These are phyloP conservation scores for Archivesica marissinica DNA, from an alignment of 1,140 invertebrate genomes.

Conservation along the genomic window DNA sequence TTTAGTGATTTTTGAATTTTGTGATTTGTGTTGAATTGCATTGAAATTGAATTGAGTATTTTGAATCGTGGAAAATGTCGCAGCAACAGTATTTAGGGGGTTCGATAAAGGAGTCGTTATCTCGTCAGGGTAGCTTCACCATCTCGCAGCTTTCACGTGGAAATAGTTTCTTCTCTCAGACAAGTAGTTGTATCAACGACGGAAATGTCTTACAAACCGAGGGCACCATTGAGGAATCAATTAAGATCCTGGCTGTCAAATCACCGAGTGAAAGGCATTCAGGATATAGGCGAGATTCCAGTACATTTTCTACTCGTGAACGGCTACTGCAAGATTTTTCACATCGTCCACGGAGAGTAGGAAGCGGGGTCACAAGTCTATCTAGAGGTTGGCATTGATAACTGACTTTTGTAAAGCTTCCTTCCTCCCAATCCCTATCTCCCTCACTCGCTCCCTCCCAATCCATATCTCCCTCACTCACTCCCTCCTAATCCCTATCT, in stretches of 20 bases:
- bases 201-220: slow-evolving; percentile 55
- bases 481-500: too few species aligned
- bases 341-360: slow-evolving; percentile 2
- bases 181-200: slow-evolving; percentile 16
- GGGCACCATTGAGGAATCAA: slow-evolving; percentile 47
- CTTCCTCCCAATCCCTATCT: too few species aligned
- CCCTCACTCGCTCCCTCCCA: too few species aligned
- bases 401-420: too few species aligned
- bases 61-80: slow-evolving; percentile 15
- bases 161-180: slow-evolving; percentile 37
- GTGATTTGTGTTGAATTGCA: too few species aligned
- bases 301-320: slow-evolving; percentile 42
- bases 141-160: slow-evolving; percentile 44
- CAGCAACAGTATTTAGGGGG: background rate
- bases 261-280: slow-evolving; percentile 45
- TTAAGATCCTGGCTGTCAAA: slow-evolving; percentile 49
- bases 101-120: background rate
- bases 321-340: slow-evolving; percentile 30
- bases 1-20: too few species aligned
- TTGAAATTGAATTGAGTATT: too few species aligned
- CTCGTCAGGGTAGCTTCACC: slow-evolving; percentile 48
- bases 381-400: slow-evolving; percentile 23
- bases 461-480: too few species aligned
- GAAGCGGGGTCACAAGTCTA: slow-evolving; percentile 22
- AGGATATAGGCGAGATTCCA: slow-evolving; percentile 44